Conservation (phyloP, 2,113 vertebrate genomes). For the Pachycephala philippinensis region DNA sequence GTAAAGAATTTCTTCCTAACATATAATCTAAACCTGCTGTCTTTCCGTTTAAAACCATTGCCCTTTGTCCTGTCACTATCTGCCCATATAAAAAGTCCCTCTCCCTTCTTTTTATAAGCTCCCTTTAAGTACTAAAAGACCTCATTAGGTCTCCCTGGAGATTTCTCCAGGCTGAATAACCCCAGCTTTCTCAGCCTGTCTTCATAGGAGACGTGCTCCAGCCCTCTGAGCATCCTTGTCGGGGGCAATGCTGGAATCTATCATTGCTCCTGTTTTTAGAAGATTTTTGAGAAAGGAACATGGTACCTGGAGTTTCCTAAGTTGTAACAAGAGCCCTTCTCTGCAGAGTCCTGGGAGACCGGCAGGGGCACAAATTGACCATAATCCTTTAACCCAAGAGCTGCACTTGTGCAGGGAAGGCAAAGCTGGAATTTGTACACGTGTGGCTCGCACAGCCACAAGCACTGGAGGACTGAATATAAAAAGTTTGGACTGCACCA, state of each 20-base stretch:
- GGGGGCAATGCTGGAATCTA: background rate
- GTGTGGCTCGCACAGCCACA: accelerated
- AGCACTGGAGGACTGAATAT: background rate
- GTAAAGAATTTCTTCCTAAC: background rate
- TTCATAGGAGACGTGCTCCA: background rate
- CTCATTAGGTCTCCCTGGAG: background rate
- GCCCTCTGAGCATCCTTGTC: background rate
- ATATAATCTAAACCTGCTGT: background rate
- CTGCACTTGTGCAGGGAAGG: background rate
- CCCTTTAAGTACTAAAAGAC: background rate
- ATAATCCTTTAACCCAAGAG: background rate
- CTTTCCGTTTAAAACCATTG: background rate
- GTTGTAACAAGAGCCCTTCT: background rate
- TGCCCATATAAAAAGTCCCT: background rate
- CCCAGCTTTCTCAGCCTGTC: background rate
- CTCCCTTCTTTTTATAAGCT: background rate
- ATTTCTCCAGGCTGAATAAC: background rate
- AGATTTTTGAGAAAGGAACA: background rate
- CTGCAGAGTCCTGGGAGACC: background rate
- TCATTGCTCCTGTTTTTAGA: background rate
- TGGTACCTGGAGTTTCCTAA: background rate
- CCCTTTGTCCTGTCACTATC: background rate
- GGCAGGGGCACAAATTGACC: accelerated
- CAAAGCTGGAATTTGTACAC: background rate
- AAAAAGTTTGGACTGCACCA: background rate